phyloP scores from a whole-genome alignment of 2,888 invertebrate species.

The Oegoconia quadripuncta region DNA sequence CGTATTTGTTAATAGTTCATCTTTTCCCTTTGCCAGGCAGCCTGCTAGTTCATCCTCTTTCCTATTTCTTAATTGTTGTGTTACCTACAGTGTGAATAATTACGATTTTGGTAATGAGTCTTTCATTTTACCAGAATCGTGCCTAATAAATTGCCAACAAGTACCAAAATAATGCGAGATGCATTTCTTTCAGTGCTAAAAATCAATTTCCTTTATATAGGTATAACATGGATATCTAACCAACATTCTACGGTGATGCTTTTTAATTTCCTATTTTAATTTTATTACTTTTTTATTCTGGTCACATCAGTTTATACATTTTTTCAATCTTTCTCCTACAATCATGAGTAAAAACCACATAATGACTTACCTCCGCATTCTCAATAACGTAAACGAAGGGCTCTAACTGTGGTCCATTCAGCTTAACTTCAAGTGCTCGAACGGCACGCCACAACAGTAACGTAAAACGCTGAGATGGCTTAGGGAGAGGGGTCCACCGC shows the following conservation, averaged over 20 bases:
- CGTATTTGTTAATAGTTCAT: not conserved
- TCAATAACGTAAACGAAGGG: constrained; percentile 45
- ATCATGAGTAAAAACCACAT: not conserved
- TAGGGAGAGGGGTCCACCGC: constrained; percentile 37
- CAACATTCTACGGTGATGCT: no score
- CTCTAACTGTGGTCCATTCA: constrained; percentile 42
- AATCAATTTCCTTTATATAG: no score
- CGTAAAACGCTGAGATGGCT: constrained; percentile 42
- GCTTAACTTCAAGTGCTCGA: constrained; percentile 37
- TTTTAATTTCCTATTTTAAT: not conserved
- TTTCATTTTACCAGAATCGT: no score
- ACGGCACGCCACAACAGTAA: constrained; percentile 45
- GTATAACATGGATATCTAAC: no score
- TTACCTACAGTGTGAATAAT: no score
- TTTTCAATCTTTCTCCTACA: no score
- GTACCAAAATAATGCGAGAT: no score
- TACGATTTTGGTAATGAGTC: not conserved
- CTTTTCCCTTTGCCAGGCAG: not conserved
- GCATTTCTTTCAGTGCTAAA: no score
- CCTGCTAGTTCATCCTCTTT: not conserved
- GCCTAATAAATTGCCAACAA: no score
- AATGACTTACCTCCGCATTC: constrained; percentile 36
- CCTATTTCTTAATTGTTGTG: not conserved
- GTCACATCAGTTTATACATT: no score
- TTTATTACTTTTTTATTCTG: not conserved